Base-by-base conservation (phyloP, 1,140 invertebrate species). In the Proctacanthus coquilletti region DNA sequence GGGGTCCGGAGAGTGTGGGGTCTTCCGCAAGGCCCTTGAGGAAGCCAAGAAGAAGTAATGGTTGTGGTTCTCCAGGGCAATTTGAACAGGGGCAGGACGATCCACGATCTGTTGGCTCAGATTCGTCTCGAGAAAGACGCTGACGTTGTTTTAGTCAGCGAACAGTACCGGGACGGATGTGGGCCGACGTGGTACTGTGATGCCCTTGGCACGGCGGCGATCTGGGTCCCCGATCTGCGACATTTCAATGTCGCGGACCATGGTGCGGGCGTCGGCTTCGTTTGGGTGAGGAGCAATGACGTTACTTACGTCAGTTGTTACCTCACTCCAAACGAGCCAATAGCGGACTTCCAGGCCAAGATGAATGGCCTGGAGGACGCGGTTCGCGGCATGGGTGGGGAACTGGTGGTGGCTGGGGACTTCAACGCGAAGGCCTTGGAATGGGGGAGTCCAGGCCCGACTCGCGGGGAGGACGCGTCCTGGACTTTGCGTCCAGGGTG, bases 391-490 rank as follows among this genome's bases (percentile, higher is more conserved):
- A 29, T 38, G 4, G 25, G 17, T 29, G 27, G 23, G 4, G 5
- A 3, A 5, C 3, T 13, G 18, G 19, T 46, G 3, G 31, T 52
- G 1, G 45, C 32, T 2, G 46, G 48, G 2, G 46, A 51, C 15
- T 44, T 49, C 9, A 52, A 52, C 34, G 39, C 45, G 4, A 43
- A 29, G 21, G 39, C 47, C 0, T 8, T 29, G 8, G 48, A 52
- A 13, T 50, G 45, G 45, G 46, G 2, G 44, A 42, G 41, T 1
- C 38, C 2, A 4, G 13, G 3, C 15, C 45, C 0, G 34, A 49
- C 34, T 38, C 36, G 5, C 45, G 42, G 39, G 48, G 46, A 0
- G 18, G 17, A 14, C 30, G 36, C 9, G 21, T 54, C 9, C 9
- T 43, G 18, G 40, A 51, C 10, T 44, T 48, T 43, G 40, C 42